Conservation (phyloP, 2,888 invertebrate genomes). For the Acrocera orbiculus region DNA sequence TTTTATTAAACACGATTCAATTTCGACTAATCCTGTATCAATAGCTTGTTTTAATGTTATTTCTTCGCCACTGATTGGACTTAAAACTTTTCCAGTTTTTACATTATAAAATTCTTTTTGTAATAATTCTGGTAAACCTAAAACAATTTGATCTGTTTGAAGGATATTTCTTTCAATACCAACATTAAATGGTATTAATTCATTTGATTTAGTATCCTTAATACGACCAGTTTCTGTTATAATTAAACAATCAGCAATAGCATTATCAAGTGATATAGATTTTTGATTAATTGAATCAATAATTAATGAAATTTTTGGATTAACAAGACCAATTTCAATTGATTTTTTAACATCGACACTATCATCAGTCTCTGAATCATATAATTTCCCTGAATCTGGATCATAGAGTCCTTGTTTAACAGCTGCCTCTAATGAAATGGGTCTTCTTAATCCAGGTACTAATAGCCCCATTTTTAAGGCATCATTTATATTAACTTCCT, state of each 20-base stretch:
- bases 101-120: conserved; percentile 61
- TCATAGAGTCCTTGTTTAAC: conserved; percentile 53
- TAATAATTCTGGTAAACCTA: conserved; percentile 55
- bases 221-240: conserved; percentile 52
- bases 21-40: conserved; percentile 50
- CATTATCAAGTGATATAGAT: conserved; percentile 56
- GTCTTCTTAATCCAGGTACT: conserved; percentile 46
- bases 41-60: conserved; percentile 62
- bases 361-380: conserved; percentile 53
- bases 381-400: conserved; percentile 48
- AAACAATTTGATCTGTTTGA: conserved; percentile 49
- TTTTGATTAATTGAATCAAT: conserved; percentile 57
- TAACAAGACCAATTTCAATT: conserved; percentile 59
- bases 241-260: conserved; percentile 49
- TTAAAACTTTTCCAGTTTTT: conserved; percentile 52
- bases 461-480: conserved; percentile 56
- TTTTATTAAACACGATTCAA: conserved; percentile 51
- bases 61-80: conserved; percentile 57
- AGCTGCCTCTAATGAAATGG: conserved; percentile 64
- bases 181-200: conserved; percentile 48
- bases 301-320: conserved; percentile 63
- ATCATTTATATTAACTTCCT: conserved; percentile 47
- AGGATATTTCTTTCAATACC: conserved; percentile 53
- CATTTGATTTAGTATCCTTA: conserved; percentile 51
- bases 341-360: conserved; percentile 57